phyloP scores from a whole-genome alignment of 2,888 invertebrate genomes.

The Danaus chrysippus region DNA sequence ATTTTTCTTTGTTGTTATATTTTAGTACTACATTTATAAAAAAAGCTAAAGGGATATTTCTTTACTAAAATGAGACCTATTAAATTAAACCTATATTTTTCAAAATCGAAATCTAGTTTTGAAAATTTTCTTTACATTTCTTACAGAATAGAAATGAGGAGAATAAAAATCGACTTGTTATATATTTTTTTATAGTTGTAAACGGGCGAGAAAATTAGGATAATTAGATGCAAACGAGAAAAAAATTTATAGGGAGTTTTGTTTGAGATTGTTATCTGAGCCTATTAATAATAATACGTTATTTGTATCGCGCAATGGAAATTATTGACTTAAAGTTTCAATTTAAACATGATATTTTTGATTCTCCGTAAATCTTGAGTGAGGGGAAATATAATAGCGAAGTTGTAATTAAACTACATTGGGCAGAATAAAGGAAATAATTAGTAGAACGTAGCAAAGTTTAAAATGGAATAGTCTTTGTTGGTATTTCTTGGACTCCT shows the following conservation, averaged over 20 bases:
- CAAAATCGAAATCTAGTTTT: neutral
- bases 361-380: neutral
- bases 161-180: neutral
- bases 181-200: neutral
- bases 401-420: neutral
- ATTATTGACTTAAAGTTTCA: neutral
- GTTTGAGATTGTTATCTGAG: neutral
- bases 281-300: neutral
- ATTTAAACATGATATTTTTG: neutral
- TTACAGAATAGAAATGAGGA: neutral
- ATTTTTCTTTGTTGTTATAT: neutral
- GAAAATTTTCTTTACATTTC: neutral
- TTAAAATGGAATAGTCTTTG: neutral
- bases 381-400: neutral
- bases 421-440: neutral
- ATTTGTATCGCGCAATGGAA: neutral
- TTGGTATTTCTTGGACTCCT: neutral
- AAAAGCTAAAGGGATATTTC: neutral
- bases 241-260: neutral
- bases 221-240: constrained; percentile 7
- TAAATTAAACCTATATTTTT: neutral
- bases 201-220: neutral
- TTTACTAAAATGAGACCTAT: neutral
- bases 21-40: too few relatives aligned
- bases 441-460: neutral